A percentile compares a stretch with the other conserved stretches of the same genome.
phyloP scores from a whole-genome alignment of 2,113 vertebrate species.

The Otus sunia region DNA sequence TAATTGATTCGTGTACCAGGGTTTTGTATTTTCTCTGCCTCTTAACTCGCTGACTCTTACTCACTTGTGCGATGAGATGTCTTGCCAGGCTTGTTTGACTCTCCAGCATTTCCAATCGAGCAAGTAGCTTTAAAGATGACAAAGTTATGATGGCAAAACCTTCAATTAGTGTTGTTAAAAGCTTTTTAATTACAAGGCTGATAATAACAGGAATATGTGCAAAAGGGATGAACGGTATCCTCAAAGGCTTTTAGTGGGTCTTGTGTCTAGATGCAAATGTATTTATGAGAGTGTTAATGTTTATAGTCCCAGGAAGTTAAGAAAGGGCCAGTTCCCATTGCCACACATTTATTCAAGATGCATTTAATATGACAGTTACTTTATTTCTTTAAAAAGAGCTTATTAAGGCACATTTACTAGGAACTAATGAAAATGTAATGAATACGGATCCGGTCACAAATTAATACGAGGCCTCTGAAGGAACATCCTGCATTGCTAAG shows the following conservation, averaged over 20 bases:
- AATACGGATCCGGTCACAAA: background rate
- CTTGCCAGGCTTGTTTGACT: background rate
- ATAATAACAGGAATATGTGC: constrained; percentile 59
- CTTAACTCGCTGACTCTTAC: background rate
- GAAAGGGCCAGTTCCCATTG: background rate
- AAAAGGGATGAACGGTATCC: constrained; percentile 28
- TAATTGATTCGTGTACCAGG: background rate
- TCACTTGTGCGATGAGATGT: fast-evolving
- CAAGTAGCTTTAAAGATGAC: background rate
- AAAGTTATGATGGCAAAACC: background rate
- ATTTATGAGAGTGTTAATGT: constrained; percentile 36
- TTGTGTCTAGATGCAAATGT: constrained; percentile 38
- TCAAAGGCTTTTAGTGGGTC: constrained; percentile 50
- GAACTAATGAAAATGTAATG: constrained; percentile 6
- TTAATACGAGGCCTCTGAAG: background rate
- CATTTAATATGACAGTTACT: constrained; percentile 38
- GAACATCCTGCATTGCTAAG: background rate
- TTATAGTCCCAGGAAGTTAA: constrained; percentile 47
- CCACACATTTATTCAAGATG: constrained; percentile 52
- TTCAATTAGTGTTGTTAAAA: constrained; percentile 56
- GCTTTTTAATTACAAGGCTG: constrained; percentile 62
- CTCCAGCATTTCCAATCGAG: background rate
- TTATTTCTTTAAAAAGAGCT: constrained; percentile 2
- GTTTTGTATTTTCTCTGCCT: background rate
- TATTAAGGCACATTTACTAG: background rate